These are phyloP conservation scores for Tenualosa thibaudeaui DNA, from an alignment of 2,797 vertebrate species.

Conservation along the genomic window DNA sequence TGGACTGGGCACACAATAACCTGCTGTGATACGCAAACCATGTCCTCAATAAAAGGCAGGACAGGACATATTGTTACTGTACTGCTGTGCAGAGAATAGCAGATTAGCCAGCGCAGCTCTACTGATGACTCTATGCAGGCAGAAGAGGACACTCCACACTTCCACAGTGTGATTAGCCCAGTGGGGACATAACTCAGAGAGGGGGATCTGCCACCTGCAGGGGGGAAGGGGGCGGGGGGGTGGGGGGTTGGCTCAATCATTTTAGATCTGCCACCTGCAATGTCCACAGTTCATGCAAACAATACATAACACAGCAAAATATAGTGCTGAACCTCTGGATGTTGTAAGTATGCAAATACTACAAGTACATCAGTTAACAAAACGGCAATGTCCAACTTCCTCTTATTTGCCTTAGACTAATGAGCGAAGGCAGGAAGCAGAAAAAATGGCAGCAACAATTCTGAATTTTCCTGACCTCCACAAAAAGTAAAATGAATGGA, in stretches of 20 bases:
- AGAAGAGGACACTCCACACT: background rate
- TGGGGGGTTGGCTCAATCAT: background rate
- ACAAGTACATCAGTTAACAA: background rate
- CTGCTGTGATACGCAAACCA: slow-evolving; percentile 11
- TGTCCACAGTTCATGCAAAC: background rate
- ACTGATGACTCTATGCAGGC: background rate
- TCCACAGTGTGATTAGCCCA: background rate
- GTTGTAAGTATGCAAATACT: background rate
- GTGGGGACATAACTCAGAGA: background rate
- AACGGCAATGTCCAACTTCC: background rate
- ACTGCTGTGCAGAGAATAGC: background rate
- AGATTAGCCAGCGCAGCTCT: background rate
- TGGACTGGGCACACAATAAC: background rate
- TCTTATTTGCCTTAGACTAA: background rate
- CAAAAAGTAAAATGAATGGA: background rate
- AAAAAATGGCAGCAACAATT: background rate
- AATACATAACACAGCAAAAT: background rate
- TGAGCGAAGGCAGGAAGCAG: background rate
- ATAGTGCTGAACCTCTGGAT: background rate
- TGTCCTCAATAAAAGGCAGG: slow-evolving; percentile 9
- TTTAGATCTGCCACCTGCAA: background rate
- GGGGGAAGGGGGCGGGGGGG: no score
- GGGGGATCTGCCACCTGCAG: no score
- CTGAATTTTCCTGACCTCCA: background rate
- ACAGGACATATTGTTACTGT: background rate